A percentile compares a stretch with the other conserved stretches of the same genome.
Conservation (phyloP, 1,140 invertebrate species). For the Sarcophaga bullata region DNA sequence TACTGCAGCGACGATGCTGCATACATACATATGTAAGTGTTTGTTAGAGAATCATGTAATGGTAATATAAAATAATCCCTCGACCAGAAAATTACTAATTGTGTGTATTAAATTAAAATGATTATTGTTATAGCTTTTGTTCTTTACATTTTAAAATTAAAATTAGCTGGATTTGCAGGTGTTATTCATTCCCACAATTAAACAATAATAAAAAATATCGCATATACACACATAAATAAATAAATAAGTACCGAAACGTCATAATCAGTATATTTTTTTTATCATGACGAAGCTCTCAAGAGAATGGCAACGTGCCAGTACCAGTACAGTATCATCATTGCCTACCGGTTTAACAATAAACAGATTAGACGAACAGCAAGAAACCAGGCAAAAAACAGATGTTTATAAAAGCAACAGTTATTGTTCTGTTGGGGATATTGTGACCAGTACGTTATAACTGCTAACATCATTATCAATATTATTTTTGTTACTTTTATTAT, state of each 20-base stretch:
- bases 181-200: slow-evolving; percentile 14
- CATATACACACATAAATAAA: background rate
- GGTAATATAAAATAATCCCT: background rate
- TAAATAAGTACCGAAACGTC: slow-evolving; percentile 4
- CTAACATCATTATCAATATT: background rate
- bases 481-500: background rate
- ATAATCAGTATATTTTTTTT: background rate
- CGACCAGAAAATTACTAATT: background rate
- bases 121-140: background rate
- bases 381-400: background rate
- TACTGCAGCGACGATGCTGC: background rate
- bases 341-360: background rate
- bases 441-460: background rate
- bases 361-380: background rate
- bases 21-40: background rate
- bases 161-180: slow-evolving; percentile 24
- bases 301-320: background rate
- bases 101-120: background rate
- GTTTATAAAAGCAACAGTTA: slow-evolving; percentile 27
- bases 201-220: background rate
- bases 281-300: background rate
- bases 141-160: slow-evolving; percentile 15
- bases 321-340: background rate
- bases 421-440: background rate
- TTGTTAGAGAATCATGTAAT: background rate